phyloP scores from a whole-genome alignment of 2,113 vertebrate genomes.

The Chrysochloris asiatica region DNA sequence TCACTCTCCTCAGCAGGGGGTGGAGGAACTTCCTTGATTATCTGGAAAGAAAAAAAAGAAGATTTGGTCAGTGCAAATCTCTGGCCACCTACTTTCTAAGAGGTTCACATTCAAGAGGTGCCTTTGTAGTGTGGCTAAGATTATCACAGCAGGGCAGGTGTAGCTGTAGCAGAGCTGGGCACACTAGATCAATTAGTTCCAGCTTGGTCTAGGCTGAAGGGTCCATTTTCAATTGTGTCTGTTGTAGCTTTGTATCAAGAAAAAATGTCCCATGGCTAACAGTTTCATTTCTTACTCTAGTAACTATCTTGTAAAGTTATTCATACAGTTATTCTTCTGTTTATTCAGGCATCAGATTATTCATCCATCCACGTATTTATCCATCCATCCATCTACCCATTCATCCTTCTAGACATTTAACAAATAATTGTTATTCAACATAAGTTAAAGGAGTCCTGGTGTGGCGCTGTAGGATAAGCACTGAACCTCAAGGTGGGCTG shows the following conservation, averaged over 20 bases:
- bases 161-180: neutral
- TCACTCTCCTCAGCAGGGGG: constrained; percentile 88
- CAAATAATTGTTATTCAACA: accelerated
- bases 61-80: constrained; percentile 48
- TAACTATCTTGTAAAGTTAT: neutral
- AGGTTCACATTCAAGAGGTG: neutral
- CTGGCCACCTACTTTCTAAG: neutral
- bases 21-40: constrained; percentile 88
- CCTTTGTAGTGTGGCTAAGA: too few species aligned
- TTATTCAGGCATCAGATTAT: neutral
- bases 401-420: neutral
- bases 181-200: neutral
- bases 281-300: neutral
- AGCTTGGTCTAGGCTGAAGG: neutral
- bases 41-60: constrained; percentile 77
- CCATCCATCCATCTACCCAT: too few species aligned
- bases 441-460: neutral
- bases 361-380: too few species aligned
- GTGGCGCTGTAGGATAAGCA: too few species aligned
- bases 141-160: neutral
- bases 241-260: neutral
- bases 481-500: too few species aligned
- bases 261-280: neutral
- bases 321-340: neutral
- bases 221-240: neutral